Evolutionary conservation across 2,797 vertebrate species (phyloP), one percentile per base, ranked within the genome.

Genomic region (Limnodromus scolopaceus): DNA sequence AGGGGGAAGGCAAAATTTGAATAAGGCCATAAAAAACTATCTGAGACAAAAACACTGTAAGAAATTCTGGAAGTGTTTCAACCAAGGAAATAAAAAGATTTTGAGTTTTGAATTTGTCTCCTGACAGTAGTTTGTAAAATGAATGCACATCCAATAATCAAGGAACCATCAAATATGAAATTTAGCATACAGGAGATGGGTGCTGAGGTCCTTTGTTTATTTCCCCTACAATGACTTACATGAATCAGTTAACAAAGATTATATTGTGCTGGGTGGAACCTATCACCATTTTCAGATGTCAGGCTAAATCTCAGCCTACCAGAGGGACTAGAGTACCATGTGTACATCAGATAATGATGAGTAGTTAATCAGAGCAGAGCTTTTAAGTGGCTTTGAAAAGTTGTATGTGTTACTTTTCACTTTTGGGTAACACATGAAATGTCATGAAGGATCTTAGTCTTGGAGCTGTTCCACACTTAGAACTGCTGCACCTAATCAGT

Each of bases 11-110:
- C 5, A 89, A 81, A 87, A 92, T 94, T 87, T 87, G 45, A 90
- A 91, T 83, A 82, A 83, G 89, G 28, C 34, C 55, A 80, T 90
- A 77, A 92, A 92, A 88, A 4, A 27, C 53, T 85, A 65, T 58
- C 39, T 39, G 53, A 81, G 58, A 77, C 57, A 83, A 90, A 94
- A 69, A 46, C 5, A 3, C 7, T 51, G 25, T 20, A 78, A 80
- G 78, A 92, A 93, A 82, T 79, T 86, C 58, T 96, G 77, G 70
- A 93, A 92, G 14, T 24, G 27, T 81, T 94, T 91, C 80, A 96
- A 55, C 24, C 30, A 79, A 92, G 41, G 43, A 79, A 88, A 66
- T 36, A 86, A 84, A 72, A 94, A 84, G 8, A 72, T 80, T 86
- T 49, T 79, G 32, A 82, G 7, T 55, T 80, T 11, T 6, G 30